A percentile compares a stretch with the other conserved stretches of the same genome.
Evolutionary conservation across 2,797 vertebrate species (phyloP).

Genomic region (Artibeus lituratus): DNA sequence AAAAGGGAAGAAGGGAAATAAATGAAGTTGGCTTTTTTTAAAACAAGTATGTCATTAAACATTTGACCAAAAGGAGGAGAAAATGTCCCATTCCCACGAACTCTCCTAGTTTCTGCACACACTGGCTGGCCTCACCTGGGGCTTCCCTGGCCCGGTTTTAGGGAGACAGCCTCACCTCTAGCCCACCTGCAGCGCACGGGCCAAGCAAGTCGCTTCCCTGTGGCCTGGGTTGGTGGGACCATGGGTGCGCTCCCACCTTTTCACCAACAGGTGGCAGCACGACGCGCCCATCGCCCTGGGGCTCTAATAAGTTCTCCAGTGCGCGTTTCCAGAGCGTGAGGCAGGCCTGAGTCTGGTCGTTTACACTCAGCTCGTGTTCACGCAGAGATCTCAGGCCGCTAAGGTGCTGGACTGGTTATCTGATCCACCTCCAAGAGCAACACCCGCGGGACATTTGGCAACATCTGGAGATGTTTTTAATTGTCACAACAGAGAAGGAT

Average conservation of each 20-base stretch:
- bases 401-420: not conserved
- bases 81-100: not conserved
- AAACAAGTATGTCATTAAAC: not conserved
- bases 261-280: slow-evolving; percentile 54
- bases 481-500: not conserved
- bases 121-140: not conserved
- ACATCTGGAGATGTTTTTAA: not conserved
- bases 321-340: not conserved
- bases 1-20: not conserved
- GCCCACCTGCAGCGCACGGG: accelerated
- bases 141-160: not conserved
- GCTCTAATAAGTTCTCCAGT: not conserved
- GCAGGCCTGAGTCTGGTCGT: not conserved
- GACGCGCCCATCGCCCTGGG: accelerated
- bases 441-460: not conserved
- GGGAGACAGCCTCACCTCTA: not conserved
- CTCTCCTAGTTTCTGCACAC: not conserved
- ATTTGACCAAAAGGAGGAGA: not conserved
- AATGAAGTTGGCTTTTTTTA: not conserved
- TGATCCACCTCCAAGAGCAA: not conserved
- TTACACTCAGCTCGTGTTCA: not conserved
- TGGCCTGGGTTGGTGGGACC: not conserved
- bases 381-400: not conserved
- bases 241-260: not conserved
- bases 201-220: not conserved